Base-by-base conservation (phyloP, 2,888 invertebrate species). In the Prosopocoilus inquinatus region DNA sequence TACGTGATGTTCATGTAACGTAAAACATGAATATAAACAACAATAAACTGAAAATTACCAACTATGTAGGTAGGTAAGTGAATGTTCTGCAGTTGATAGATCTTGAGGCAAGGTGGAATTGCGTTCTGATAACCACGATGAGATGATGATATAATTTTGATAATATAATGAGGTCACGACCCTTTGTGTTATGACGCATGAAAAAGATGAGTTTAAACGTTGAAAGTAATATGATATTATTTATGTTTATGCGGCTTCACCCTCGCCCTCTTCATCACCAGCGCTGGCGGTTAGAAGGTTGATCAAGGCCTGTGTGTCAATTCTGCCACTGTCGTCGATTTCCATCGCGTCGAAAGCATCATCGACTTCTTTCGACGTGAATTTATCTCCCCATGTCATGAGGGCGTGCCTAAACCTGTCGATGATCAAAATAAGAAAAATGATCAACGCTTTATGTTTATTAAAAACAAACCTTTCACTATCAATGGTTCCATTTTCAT, bases 341-440 rank as follows among this genome's bases (percentile, higher is more conserved):
- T 89, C 89, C 88, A 95, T 92, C 80, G 92, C 90, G 80, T 94
- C 94, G 81, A 88, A 94, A 63, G 94, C 94, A 76, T 94, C 94
- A 78, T 94, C 91, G 73, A 91, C 90, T 78, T 94, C 94, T 76
- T 90, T 88, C 71, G 85, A 82, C 78, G 86, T 81, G 87, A 95
- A 95, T 82, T 92, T 94, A 76, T 95, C 94, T 67, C 95, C 94
- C 86, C 89, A 95, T 81, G 90, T 91, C 88, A 91, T 89, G 76
- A 95, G 85, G 69, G 93, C 90, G 80, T 91, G 91, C 80, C 92
- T 89, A 81, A 95, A 82, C 77, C 89, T 86, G 67, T 2, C 73
- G 1, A 34, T 15, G 34, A 32, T 7, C 12, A 11, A 11, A 47
- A 47, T 47, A 7, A 4, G 2, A 9, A 44, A 28, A 16, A 13